phyloP scores from a whole-genome alignment of 2,888 invertebrate genomes.

The Copidosoma aretas region DNA sequence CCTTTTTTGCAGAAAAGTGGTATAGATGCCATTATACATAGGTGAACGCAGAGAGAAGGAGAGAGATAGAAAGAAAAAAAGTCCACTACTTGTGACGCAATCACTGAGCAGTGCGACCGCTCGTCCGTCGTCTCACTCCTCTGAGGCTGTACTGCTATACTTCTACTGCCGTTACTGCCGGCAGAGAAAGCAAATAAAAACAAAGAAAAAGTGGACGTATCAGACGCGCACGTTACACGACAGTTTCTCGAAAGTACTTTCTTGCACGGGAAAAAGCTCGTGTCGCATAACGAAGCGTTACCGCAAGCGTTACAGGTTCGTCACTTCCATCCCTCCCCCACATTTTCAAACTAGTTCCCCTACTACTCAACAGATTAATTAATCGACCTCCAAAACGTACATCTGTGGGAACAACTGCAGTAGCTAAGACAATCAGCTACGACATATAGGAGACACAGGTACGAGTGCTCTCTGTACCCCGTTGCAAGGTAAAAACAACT shows the following conservation, averaged over 20 bases:
- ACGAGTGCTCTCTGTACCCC: too few species aligned
- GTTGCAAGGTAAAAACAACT: too few species aligned
- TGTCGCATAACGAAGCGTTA: not conserved
- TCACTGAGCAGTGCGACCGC: conserved; percentile 32
- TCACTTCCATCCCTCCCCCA: too few species aligned
- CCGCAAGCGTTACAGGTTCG: too few species aligned
- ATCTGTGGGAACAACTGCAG: too few species aligned
- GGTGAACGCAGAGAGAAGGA: conserved; percentile 32
- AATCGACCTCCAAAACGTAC: too few species aligned
- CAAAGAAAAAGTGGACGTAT: conserved; percentile 25
- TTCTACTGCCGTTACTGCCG: not conserved
- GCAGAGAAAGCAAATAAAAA: conserved; percentile 24
- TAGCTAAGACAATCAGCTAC: too few species aligned
- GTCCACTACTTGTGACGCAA: conserved; percentile 52
- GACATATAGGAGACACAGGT: too few species aligned
- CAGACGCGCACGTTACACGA: not conserved
- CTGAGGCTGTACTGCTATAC: not conserved
- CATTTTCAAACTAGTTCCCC: too few species aligned
- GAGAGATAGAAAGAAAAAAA: conserved; percentile 37
- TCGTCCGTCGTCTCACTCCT: not conserved
- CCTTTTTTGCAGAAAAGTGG: not conserved
- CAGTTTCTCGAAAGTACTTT: conserved; percentile 30
- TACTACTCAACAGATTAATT: too few species aligned
- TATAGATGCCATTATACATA: conserved; percentile 2
- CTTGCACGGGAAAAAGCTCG: conserved; percentile 15